Conservation (phyloP, 2,888 invertebrate species). For the Megalurothrips usitatus region DNA sequence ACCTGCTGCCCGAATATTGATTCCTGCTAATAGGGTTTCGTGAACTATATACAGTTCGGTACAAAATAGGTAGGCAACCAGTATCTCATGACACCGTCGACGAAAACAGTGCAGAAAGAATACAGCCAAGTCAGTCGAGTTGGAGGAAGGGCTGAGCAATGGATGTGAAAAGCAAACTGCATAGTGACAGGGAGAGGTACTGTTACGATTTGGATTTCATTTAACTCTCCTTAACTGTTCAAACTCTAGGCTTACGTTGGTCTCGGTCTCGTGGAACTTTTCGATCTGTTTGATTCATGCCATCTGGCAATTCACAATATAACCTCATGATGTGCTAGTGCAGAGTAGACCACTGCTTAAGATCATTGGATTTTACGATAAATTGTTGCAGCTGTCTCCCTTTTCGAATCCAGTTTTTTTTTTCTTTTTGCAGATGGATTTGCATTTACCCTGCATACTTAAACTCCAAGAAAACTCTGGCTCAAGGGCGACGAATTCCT, state of each 20-base stretch:
- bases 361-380: neutral
- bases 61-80: too few relatives aligned
- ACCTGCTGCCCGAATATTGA: too few relatives aligned
- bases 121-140: too few relatives aligned
- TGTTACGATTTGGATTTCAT: neutral
- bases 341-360: neutral
- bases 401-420: slow-evolving; percentile 5
- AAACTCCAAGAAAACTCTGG: slow-evolving; percentile 86
- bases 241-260: neutral
- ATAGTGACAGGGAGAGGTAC: neutral
- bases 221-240: neutral
- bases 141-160: neutral
- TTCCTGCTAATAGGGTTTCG: too few relatives aligned
- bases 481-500: slow-evolving; percentile 80
- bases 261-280: neutral
- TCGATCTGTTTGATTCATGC: neutral
- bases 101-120: too few relatives aligned
- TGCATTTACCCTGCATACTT: slow-evolving; percentile 96
- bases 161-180: neutral
- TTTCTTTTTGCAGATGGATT: slow-evolving; percentile 68
- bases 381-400: neutral
- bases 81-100: too few relatives aligned
- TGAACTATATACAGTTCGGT: too few relatives aligned
- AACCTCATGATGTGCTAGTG: neutral
- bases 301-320: neutral